These are phyloP conservation scores for Lanistes nyassanus DNA, from an alignment of 1,140 invertebrate species.

Conservation along the genomic window DNA sequence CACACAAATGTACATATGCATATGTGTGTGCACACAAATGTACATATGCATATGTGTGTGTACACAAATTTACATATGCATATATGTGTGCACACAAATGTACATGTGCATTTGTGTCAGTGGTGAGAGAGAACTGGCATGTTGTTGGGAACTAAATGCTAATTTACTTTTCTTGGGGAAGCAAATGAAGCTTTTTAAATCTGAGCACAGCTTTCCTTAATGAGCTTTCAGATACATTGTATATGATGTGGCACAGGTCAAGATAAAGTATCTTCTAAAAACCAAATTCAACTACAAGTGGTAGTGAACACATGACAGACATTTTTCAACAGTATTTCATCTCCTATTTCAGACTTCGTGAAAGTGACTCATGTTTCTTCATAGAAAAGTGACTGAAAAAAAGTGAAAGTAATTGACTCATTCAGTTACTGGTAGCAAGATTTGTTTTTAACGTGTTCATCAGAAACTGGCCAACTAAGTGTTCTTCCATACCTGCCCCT, in stretches of 20 bases:
- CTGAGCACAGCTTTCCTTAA: slow-evolving; percentile 44
- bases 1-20: neutral
- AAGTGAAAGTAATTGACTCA: too few species aligned
- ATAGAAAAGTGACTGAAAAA: too few species aligned
- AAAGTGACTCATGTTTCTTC: too few species aligned
- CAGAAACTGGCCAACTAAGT: too few species aligned
- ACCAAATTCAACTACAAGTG: slow-evolving; percentile 66
- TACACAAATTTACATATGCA: neutral
- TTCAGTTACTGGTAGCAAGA: too few species aligned
- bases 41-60: neutral
- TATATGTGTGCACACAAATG: neutral
- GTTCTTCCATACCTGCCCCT: too few species aligned
- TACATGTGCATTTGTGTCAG: neutral
- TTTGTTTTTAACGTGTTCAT: too few species aligned
- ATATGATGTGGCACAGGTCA: slow-evolving; percentile 67
- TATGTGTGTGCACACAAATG: neutral
- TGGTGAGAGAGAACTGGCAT: neutral
- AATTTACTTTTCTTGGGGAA: neutral
- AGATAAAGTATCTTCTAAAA: slow-evolving; percentile 66
- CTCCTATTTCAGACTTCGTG: too few species aligned
- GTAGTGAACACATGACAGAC: slow-evolving; percentile 30
- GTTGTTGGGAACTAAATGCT: neutral
- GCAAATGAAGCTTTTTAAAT: neutral
- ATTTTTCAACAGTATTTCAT: too few species aligned
- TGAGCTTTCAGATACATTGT: slow-evolving; percentile 65